Evolutionary conservation across 2,113 vertebrate genomes (phyloP).

Genomic region (Orientallactaga bullata): DNA sequence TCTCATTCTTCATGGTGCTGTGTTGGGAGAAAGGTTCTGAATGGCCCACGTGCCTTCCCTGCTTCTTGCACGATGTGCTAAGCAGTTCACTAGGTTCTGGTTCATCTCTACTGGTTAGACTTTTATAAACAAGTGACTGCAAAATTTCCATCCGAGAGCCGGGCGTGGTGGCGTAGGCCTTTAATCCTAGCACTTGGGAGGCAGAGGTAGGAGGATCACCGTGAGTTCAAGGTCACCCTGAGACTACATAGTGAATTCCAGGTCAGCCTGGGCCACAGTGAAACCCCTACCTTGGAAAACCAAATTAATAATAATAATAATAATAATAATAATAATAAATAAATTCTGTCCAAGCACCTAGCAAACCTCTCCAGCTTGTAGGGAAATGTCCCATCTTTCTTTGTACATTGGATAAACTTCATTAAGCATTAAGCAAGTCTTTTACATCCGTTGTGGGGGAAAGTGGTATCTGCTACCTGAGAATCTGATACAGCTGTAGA

Average conservation of each 20-base stretch:
- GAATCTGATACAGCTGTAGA: neutral
- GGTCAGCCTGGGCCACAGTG: too few species aligned
- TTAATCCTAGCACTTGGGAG: too few species aligned
- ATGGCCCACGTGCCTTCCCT: too few species aligned
- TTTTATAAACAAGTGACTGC: neutral
- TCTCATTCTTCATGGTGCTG: neutral
- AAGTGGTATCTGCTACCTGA: neutral
- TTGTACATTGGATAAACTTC: constrained; percentile 3
- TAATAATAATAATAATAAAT: too few species aligned
- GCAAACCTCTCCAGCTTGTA: neutral
- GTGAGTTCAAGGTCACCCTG: too few species aligned
- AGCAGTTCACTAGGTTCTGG: neutral
- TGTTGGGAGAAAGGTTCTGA: neutral
- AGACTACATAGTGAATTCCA: too few species aligned
- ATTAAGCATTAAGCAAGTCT: neutral
- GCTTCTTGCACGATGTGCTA: neutral
- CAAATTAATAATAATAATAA: too few species aligned
- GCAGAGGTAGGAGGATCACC: too few species aligned
- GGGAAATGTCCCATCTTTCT: neutral
- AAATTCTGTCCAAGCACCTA: too few species aligned
- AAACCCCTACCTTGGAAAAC: too few species aligned
- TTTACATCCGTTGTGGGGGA: neutral
- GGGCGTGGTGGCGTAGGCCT: too few species aligned
- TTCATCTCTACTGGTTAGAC: neutral
- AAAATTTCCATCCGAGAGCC: too few species aligned